Base-by-base conservation (phyloP, 1,140 invertebrate species). In the Aphaenogaster ashmeadi region DNA sequence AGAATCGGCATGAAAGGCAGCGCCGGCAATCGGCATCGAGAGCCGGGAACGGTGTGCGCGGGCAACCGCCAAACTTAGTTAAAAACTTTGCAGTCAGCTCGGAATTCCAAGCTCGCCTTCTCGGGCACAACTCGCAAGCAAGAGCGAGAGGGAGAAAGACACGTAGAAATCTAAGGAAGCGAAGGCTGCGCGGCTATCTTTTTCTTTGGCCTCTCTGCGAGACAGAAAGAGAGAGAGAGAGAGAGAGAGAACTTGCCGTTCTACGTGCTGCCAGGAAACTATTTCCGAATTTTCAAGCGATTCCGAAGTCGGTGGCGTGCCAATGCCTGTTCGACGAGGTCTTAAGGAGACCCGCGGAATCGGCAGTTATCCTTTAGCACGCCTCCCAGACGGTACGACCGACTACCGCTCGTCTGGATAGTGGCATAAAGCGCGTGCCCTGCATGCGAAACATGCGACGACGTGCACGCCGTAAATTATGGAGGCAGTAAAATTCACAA, bases 61-160 rank as follows among this genome's bases (percentile, higher is more conserved):
- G 87, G 90, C 88, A 91, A 92, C 89, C 92, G 77, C 88, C 87
- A 90, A 93, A 93, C 92, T 93, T 93, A 93, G 93, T 93, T 93
- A 92, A 92, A 93, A 93, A 93, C 91, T 93, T 93, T 90, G 87
- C 87, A 93, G 91, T 92, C 91, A 92, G 92, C 91, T 90, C 74
- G 92, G 92, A 93, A 93, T 93, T 92, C 87, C 87, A 83, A 90
- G 84, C 92, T 93, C 88, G 93, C 89, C 75, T 87, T 52, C 67
- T 83, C 52, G 80, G 7, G 58, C 52, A 15, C 52, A 47, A 41
- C 21, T 74, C 54, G 38, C 36, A 5, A 47, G 69, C 38, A 44
- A 41, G 27, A 47, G n/a, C 33, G 67, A 69, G 71, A n/a, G 44
- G 52, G 50, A 74, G 80, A 84, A 62, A 84, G 80, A 84, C 67